These are phyloP conservation scores for Triplophysa rosa DNA, from an alignment of 2,113 vertebrate genomes.

Conservation along the genomic window DNA sequence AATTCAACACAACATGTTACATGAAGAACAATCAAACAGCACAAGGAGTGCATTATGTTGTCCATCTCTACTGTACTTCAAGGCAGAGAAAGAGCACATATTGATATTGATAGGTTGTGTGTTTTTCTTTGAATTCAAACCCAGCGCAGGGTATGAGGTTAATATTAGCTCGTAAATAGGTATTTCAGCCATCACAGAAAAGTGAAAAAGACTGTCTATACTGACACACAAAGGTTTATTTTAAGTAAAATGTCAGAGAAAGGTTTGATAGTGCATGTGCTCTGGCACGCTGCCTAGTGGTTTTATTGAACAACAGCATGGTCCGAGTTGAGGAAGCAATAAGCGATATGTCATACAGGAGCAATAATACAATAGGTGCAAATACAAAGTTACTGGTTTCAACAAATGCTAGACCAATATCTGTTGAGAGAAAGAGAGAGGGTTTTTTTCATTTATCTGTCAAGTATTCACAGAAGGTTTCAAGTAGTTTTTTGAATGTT, in stretches of 20 bases:
- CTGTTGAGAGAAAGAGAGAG: too few species aligned
- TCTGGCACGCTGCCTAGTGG: neutral
- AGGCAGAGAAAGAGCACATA: neutral
- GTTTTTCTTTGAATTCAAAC: neutral
- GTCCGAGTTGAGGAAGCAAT: too few species aligned
- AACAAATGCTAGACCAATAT: too few species aligned
- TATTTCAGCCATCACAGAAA: neutral
- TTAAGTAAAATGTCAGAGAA: neutral
- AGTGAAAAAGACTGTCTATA: neutral
- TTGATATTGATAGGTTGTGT: neutral
- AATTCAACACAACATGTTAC: neutral
- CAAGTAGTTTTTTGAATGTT: too few species aligned
- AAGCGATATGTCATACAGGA: too few species aligned
- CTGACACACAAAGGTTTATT: neutral
- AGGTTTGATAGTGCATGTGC: neutral
- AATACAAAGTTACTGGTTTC: too few species aligned
- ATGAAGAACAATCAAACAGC: neutral
- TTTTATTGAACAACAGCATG: too few species aligned
- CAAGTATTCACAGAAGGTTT: too few species aligned
- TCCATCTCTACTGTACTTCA: neutral
- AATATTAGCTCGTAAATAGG: neutral
- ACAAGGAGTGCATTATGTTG: slow-evolving; percentile 6
- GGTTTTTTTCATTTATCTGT: too few species aligned
- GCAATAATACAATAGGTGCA: too few species aligned
- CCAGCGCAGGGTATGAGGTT: neutral